Conservation (phyloP, 2,888 invertebrate genomes). For the Cerceris rybyensis region DNA sequence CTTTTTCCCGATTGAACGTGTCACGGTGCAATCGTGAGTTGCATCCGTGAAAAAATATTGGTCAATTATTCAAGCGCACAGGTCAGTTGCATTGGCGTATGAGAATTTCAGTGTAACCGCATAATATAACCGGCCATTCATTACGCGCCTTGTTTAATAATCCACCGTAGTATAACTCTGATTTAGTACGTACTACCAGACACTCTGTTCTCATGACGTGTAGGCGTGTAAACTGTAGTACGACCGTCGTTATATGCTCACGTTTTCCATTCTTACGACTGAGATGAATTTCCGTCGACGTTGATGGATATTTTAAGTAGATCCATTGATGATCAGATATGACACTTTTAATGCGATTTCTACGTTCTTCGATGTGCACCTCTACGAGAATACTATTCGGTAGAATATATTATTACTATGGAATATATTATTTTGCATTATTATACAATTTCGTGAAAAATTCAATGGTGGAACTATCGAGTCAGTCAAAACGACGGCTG, state of each 20-base stretch:
- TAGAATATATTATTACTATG: too few species aligned
- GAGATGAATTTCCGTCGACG: not conserved
- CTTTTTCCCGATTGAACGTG: too few species aligned
- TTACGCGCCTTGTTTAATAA: constrained; percentile 34
- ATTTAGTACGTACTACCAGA: constrained; percentile 10
- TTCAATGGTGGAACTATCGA: too few species aligned
- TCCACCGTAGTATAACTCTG: constrained; percentile 16
- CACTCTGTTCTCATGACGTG: not conserved
- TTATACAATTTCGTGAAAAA: too few species aligned
- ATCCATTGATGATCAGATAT: too few species aligned
- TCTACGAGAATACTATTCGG: too few species aligned
- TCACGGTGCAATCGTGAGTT: too few species aligned
- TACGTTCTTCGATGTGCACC: too few species aligned
- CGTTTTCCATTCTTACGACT: constrained; percentile 1
- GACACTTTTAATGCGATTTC: too few species aligned
- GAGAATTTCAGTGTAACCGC: constrained; percentile 18
- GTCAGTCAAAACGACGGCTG: too few species aligned
- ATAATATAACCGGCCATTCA: constrained; percentile 23
- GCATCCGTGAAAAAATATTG: constrained; percentile 10
- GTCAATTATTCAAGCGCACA: constrained; percentile 26
- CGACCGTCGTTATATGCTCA: constrained; percentile 12
- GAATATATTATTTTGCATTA: too few species aligned
- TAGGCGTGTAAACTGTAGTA: constrained; percentile 17
- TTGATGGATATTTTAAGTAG: too few species aligned
- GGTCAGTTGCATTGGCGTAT: constrained; percentile 1